Evolutionary conservation across 2,113 vertebrate genomes (phyloP).

Genomic region (Natator depressus): DNA sequence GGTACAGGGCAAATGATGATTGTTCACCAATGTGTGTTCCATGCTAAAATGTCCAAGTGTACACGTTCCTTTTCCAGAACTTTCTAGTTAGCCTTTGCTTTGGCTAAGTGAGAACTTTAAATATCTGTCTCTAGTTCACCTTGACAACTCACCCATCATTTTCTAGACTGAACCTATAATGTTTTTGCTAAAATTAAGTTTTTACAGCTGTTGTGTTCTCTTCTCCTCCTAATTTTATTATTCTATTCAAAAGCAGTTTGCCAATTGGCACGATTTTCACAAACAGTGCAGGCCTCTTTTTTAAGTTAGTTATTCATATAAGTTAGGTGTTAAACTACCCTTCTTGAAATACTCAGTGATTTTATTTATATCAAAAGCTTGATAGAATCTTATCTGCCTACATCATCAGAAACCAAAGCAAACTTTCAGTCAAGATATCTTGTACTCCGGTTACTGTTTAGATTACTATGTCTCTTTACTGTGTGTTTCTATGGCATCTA

Average conservation of each 20-base stretch:
- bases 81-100: background rate
- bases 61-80: background rate
- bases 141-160: background rate
- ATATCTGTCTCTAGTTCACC: background rate
- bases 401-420: too few species aligned
- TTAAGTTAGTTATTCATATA: too few species aligned
- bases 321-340: too few species aligned
- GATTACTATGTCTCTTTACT: too few species aligned
- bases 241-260: background rate
- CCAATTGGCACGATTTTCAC: background rate
- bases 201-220: background rate
- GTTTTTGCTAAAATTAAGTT: background rate
- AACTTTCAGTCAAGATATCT: too few species aligned
- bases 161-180: background rate
- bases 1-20: too few species aligned
- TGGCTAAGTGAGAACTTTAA: background rate
- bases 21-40: background rate
- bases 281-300: too few species aligned
- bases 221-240: background rate
- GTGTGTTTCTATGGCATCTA: too few species aligned
- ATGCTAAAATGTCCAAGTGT: background rate
- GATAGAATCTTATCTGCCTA: too few species aligned
- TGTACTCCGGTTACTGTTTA: too few species aligned
- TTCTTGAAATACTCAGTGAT: too few species aligned
- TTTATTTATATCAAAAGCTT: too few species aligned